Base-by-base conservation (phyloP, 2,888 invertebrate species). In the Notodonta ziczac region DNA sequence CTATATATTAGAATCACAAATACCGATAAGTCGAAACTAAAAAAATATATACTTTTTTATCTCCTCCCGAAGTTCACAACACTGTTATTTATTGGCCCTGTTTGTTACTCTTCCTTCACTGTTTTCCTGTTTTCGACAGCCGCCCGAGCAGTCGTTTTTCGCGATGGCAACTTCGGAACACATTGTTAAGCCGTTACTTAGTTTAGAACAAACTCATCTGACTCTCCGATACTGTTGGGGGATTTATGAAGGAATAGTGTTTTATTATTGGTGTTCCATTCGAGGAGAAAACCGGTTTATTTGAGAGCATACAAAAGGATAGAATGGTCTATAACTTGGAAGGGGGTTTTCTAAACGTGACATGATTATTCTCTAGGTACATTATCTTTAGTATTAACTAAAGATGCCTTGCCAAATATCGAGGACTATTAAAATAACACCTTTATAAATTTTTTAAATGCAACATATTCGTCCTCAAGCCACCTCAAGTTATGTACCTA, bases 81-180 rank as follows among this genome's bases (percentile, higher is more conserved):
- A 58, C 32, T 42, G 58, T 65, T 55, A 73, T 73, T 70, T 70
- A 67, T 70, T 56, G 50, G 56, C n/a, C n/a, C 12, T 13, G 5
- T 10, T 60, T 53, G 62, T 62, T 53, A 51, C 40, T 48, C 50
- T 60, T 54, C 56, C 56, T 50, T 40, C 8, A 24, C 44, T 69
- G 70, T 40, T 73, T 71, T 62, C 44, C 60, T 65, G 54, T 67
- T 70, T 70, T 61, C 55, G 46, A 13, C 39, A 35, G 0, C 53
- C 52, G 24, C 13, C 35, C 52, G 4, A 51, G 10, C 44, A 44
- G 48, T 61, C 60, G 61, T 71, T 65, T 58, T 48, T 46, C 60
- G 14, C 6, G 5, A 52, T 42, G 56, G 51, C 24, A 64, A 66
- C 12, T 72, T 63, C 24, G 44, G 53, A 39, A 55, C n/a, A 55